Base-by-base conservation (phyloP, 2,113 vertebrate genomes). In the Rafetus swinhoei region DNA sequence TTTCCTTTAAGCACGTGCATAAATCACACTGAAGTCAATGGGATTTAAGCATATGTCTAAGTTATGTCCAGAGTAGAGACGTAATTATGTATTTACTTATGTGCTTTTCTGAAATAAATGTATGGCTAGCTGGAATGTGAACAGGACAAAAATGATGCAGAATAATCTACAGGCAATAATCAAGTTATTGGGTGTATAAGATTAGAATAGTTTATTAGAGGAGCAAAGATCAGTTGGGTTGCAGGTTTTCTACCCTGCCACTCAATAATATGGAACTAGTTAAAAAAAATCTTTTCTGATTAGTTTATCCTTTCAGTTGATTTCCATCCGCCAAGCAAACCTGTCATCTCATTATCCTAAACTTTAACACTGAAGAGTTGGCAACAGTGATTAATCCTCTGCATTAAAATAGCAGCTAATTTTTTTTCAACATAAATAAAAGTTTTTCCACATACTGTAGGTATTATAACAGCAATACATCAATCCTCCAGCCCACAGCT, bases 301-400 rank as follows among this genome's bases (percentile, higher is more conserved):
- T 79, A 81, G 24, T 91, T 56, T 88, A 50, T 50, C 22, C 50
- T 79, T 53, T 35, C 29, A 29, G 21, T 53, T 83, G 79, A 13
- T 95, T 81, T 85, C 94, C 87, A 90, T 88, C 92, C 87, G 92
- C 82, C 89, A 96, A 62, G 94, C 52, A 94, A 94, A 87, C 88
- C 93, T 89, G 19, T 5, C 22, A 57, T 82, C 76, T 87, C 86
- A 85, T 55, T 24, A 65, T 56, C 89, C 60, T 14, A 85, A 72
- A 87, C 93, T 90, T 29, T 11, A 35, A 0, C 79, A 45, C 3
- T 5, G 21, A 65, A 85, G 86, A 85, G 50, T 39, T 50, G 8
- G 25, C 90, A 57, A 59, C 53, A 74, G 69, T 50, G 80, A 35
- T 89, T 79, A 55, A 55, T 81, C 50, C 9, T 92, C n/a, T 6